Evolutionary conservation across 2,797 vertebrate species (phyloP).

Genomic region (Artibeus lituratus): DNA sequence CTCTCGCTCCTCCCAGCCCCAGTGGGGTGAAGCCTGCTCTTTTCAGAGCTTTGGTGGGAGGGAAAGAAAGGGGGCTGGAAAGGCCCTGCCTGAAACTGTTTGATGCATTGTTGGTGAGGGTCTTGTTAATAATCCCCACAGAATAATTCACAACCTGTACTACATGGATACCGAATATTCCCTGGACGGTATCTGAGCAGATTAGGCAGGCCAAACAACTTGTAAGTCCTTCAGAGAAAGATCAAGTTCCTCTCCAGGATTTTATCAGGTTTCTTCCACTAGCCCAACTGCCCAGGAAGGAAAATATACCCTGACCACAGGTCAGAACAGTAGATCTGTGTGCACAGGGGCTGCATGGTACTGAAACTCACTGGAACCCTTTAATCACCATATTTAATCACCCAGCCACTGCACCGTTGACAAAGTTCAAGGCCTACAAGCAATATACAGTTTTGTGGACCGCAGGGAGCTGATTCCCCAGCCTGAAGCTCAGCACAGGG

Average conservation of each 20-base stretch:
- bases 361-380: neutral
- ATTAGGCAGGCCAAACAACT: slow-evolving; percentile 68
- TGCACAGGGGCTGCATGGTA: neutral
- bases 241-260: slow-evolving; percentile 67
- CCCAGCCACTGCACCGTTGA: neutral
- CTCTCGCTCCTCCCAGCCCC: neutral
- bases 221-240: slow-evolving; percentile 75
- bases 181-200: slow-evolving; percentile 77
- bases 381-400: neutral
- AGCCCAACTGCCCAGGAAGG: slow-evolving; percentile 5
- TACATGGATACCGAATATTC: slow-evolving; percentile 76
- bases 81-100: neutral
- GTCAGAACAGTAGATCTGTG: neutral
- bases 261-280: slow-evolving; percentile 72
- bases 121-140: slow-evolving; percentile 57
- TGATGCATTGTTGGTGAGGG: neutral
- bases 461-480: neutral
- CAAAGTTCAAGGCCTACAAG: neutral
- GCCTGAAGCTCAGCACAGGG: neutral
- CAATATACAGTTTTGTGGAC: neutral
- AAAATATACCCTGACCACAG: neutral
- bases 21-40: neutral
- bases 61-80: neutral
- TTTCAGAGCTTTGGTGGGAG: neutral
- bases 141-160: slow-evolving; percentile 79